Percentiles rank a stretch among this genome's conserved stretches.
Evolutionary conservation across 2,113 vertebrate genomes (phyloP).

Genomic region (Podarcis cretensis): DNA sequence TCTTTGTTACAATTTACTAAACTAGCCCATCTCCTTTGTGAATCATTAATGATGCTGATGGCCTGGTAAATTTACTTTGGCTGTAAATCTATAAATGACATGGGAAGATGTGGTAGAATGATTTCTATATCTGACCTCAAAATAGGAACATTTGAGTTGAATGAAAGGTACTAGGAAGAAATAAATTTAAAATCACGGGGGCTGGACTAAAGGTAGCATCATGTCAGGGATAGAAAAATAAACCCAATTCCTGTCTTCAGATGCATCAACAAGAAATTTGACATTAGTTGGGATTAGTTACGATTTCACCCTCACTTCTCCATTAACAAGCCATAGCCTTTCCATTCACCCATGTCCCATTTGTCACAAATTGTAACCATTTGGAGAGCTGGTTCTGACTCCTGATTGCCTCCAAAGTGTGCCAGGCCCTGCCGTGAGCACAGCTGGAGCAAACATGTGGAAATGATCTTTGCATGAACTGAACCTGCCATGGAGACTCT

Average conservation of each 20-base stretch:
- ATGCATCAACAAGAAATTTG: not conserved
- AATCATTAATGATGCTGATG: constrained; percentile 71
- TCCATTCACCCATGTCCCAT: too few species aligned
- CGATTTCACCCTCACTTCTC: not conserved
- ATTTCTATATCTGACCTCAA: constrained; percentile 62
- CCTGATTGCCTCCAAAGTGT: not conserved
- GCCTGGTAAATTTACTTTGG: constrained; percentile 63
- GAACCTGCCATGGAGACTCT: not conserved
- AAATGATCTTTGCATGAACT: not conserved
- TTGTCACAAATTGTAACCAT: not conserved
- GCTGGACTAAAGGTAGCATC: not conserved
- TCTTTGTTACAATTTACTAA: constrained; percentile 69
- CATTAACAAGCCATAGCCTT: not conserved
- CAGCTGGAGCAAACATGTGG: not conserved
- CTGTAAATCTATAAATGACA: constrained; percentile 65
- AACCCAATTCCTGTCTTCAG: not conserved
- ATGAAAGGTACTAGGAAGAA: constrained; percentile 16
- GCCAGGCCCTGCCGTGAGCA: too few species aligned
- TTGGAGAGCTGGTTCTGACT: not conserved
- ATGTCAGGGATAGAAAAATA: not conserved
- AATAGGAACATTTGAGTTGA: constrained; percentile 36
- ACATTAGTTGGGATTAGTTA: not conserved
- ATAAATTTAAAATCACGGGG: constrained; percentile 35
- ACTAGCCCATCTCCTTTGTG: constrained; percentile 64
- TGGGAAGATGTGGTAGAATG: constrained; percentile 68